A percentile compares a stretch with the other conserved stretches of the same genome.
Conservation (phyloP, 30 jellyfish, hydroid and myxozoan species). For the Aurelia aurita region DNA sequence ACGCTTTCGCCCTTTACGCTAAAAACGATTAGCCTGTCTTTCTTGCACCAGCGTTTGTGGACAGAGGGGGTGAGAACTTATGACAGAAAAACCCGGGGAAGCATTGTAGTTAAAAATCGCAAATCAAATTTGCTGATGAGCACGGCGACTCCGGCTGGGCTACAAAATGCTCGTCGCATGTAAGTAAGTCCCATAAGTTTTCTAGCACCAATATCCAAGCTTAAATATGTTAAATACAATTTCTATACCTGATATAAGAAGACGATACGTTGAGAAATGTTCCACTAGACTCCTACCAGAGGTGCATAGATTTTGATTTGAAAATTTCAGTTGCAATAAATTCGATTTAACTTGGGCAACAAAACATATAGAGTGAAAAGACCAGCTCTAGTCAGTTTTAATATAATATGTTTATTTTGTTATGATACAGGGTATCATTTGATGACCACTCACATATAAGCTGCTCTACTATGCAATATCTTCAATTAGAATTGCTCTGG, state of each 20-base stretch:
- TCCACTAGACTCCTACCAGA: constrained; percentile 53
- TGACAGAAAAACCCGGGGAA: too few relatives aligned
- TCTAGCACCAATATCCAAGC: background rate
- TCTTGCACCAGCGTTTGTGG: too few relatives aligned
- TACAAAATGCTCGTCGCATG: too few relatives aligned
- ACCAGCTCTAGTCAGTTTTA: constrained; percentile 77
- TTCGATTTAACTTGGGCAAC: constrained; percentile 26
- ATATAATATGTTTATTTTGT: constrained; percentile 30
- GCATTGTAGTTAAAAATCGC: too few relatives aligned
- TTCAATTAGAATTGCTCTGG: constrained; percentile 25
- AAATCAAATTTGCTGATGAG: too few relatives aligned
- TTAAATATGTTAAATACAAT: constrained; percentile 25
- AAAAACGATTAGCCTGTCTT: too few relatives aligned
- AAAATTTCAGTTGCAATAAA: constrained; percentile 29
- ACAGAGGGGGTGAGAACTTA: too few relatives aligned
- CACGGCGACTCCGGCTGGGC: too few relatives aligned
- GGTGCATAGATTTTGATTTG: constrained; percentile 1
- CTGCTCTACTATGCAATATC: background rate
- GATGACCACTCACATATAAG: constrained; percentile 46
- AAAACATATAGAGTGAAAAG: constrained; percentile 27
- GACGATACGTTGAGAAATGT: background rate
- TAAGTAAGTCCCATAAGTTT: too few relatives aligned
- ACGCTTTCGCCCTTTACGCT: too few relatives aligned
- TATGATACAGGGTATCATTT: constrained; percentile 17
- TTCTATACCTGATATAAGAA: background rate